phyloP scores from a whole-genome alignment of 2,113 vertebrate genomes.

The Monarcha castaneiventris region DNA sequence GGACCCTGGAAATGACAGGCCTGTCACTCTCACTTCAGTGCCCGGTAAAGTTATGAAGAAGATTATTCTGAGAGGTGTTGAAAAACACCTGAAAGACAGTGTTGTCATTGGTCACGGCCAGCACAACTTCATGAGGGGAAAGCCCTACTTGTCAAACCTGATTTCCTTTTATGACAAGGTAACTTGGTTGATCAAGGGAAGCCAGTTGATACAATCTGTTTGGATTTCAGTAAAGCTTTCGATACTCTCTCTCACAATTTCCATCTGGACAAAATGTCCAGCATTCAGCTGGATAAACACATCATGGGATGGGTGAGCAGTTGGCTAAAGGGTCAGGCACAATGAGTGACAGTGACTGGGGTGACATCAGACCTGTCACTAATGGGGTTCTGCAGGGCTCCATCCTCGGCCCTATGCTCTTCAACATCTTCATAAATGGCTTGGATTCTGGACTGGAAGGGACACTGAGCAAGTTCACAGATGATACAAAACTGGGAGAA shows the following conservation, averaged over 20 bases:
- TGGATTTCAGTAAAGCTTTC: background rate
- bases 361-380: background rate
- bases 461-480: background rate
- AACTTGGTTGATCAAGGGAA: background rate
- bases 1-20: background rate
- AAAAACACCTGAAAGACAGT: background rate
- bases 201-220: background rate
- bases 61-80: background rate
- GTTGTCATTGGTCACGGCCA: background rate
- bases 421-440: background rate
- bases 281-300: background rate
- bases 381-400: background rate
- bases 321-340: background rate
- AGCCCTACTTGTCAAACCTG: background rate
- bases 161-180: background rate
- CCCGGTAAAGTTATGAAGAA: background rate
- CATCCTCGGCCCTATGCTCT: background rate
- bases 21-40: background rate
- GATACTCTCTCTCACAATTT: background rate
- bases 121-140: background rate
- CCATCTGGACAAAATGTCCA: background rate
- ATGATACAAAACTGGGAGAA: background rate
- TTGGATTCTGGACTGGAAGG: background rate
- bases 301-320: background rate
- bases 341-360: background rate